Conservation (phyloP, 2,113 vertebrate genomes). For the Neolamprologus caudopunctatus region DNA sequence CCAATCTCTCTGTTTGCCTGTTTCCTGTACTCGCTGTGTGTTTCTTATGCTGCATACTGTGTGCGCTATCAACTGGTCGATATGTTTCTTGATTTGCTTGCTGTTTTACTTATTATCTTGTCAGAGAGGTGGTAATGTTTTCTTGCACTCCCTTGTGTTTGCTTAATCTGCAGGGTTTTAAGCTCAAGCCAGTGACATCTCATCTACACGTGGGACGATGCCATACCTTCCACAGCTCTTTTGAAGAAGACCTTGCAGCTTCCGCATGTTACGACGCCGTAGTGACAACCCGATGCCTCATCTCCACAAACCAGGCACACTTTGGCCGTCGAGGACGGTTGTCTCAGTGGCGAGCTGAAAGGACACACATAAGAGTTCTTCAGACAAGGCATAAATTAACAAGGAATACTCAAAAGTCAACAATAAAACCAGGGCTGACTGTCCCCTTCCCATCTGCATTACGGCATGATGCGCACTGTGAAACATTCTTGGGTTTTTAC, state of each 20-base stretch:
- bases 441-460: neutral
- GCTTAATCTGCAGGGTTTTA: neutral
- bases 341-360: slow-evolving; percentile 87
- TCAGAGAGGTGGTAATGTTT: neutral
- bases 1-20: neutral
- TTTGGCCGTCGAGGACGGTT: slow-evolving; percentile 92
- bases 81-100: neutral
- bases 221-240: slow-evolving; percentile 95
- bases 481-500: slow-evolving; percentile 27
- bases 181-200: neutral
- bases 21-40: neutral
- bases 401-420: neutral
- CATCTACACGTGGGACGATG: neutral
- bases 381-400: neutral
- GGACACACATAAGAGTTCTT: slow-evolving; percentile 35
- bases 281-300: slow-evolving; percentile 97
- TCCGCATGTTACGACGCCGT: slow-evolving; percentile 96
- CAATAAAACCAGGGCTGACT: neutral
- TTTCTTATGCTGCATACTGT: neutral
- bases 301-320: slow-evolving; percentile 97
- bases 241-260: slow-evolving; percentile 99
- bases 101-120: neutral
- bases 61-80: neutral
- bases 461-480: neutral
- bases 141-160: neutral